Evolutionary conservation across 2,888 invertebrate species (phyloP), one percentile per base, ranked within the genome.

Genomic region (Polyommatus iphigenia): DNA sequence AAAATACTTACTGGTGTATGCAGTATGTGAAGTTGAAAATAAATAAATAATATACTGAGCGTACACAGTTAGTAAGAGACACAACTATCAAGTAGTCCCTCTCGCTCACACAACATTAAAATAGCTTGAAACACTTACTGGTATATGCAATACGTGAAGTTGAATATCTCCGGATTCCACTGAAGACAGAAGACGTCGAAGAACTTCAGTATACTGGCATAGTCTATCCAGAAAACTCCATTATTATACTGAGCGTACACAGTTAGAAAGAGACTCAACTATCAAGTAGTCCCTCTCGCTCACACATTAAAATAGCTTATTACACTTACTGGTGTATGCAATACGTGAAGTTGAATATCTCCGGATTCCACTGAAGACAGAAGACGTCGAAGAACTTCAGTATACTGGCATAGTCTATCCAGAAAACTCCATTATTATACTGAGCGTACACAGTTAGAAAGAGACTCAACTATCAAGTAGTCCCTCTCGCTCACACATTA

Each of bases 181-280:
- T 98, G 99, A 83, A 99, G 94, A 87, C 99, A 99, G 88, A 99
- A 97, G 0, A 99, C 98, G 86, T 99, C 99, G 89, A 97, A 99
- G 90, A 98, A 99, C 57, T 96, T 96, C 79, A 97, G 95, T 81
- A 99, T 95, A 80, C 98, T 98, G 75, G 97, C 96, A 87, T 97
- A 99, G 91, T 99, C 99, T 80, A 99, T 99, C 99, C 99, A 99
- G 90, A 99, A 99, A 0, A 99, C 97, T 7, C 99, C 99, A 90
- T 99, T 99, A 89, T 99, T 99, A 90, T 97, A 92, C 88, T 97
- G 96, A 59, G 97, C 96, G 0, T 24, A 24, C 24, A 24, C 18
- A 62, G 46, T 62, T 41, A 24, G 18, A 46, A 6, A 57, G n/a
- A 24, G 36, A 20, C n/a, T 8, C 8, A 54, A 54, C 18, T 54